These are phyloP conservation scores for Apamea sordens DNA, from an alignment of 2,888 invertebrate species.

Conservation along the genomic window DNA sequence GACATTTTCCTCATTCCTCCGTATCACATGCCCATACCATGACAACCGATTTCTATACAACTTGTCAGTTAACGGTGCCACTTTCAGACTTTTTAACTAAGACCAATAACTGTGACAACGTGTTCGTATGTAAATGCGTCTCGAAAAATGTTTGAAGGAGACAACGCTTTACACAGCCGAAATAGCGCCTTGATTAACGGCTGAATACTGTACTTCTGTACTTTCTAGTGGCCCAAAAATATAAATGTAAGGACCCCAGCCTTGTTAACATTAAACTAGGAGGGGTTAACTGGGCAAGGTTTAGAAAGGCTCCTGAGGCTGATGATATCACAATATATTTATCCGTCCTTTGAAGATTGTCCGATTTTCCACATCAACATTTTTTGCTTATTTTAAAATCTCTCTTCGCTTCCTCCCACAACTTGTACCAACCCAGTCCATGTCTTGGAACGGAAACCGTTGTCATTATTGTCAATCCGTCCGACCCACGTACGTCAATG, in stretches of 20 bases:
- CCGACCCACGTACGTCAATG: conserved; percentile 64
- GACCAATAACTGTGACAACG: conserved; percentile 30
- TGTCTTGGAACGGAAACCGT: conserved; percentile 59
- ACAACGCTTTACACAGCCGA: background rate
- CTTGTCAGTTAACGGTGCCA: too few relatives aligned
- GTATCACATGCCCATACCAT: too few relatives aligned
- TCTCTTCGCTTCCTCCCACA: background rate
- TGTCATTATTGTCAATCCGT: conserved; percentile 70
- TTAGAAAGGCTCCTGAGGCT: background rate
- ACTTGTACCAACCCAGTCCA: conserved; percentile 29
- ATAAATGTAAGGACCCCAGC: background rate
- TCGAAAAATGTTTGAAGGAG: background rate
- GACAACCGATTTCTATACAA: too few relatives aligned
- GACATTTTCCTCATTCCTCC: too few relatives aligned
- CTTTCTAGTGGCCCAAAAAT: too few relatives aligned
- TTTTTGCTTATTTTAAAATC: background rate
- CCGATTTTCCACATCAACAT: background rate
- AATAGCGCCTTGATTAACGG: background rate
- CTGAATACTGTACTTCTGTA: background rate
- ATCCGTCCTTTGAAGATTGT: background rate
- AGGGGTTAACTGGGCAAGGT: too few relatives aligned
- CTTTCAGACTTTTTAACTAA: too few relatives aligned
- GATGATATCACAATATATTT: background rate
- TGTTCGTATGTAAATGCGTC: conserved; percentile 15
- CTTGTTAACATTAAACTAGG: background rate